Base-by-base conservation (phyloP, 2,888 invertebrate genomes). In the Apamea sordens region DNA sequence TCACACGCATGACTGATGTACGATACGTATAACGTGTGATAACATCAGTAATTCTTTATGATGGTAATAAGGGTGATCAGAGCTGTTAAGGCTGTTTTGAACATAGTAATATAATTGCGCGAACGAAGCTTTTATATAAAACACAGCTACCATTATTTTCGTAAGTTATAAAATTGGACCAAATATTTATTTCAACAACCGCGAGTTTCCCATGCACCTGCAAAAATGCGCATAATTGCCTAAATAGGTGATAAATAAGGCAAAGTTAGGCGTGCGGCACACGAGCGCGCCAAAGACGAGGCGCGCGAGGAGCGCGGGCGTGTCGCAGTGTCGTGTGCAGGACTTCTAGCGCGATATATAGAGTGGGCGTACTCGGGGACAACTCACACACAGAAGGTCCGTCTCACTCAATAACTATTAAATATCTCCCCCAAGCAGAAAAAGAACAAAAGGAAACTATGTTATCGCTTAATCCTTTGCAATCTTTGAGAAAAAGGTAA, bases 221-320 rank as follows among this genome's bases (percentile, higher is more conserved):
- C 36, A 65, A 75, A 83, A 79, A 56, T 71, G 24, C 18, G 13
- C 28, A 61, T 83, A 53, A 47, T 79, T 67, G 67, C 15, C 28
- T 44, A 73, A 73, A 65, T 65, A 64, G 1, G 56, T 6, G 28
- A 84, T 81, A 64, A 76, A 73, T 75, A 71, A 59, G 53, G 36
- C 36, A 1, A 71, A 81, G 53, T 76, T 77, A 73, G 63, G 81
- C 71, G 68, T 61, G 53, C 47, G 28, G 11, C 75, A 77, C 47
- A 82, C 67, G 61, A 67, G 53, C 50, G 21, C 36, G 24, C 10
- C 47, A 28, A 13, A 47, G 36, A 11, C 0, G 1, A 11, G 28
- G 41, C 11, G 53, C 4, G 18, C 36, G 21, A 13, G 69, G 4
- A 47, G 64, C n/a, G 75, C 69, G 69, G 56, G 64, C 36, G 84